These are phyloP conservation scores for Halcyon leucocephala DNA, from an alignment of 2,797 vertebrate species.

Conservation along the genomic window DNA sequence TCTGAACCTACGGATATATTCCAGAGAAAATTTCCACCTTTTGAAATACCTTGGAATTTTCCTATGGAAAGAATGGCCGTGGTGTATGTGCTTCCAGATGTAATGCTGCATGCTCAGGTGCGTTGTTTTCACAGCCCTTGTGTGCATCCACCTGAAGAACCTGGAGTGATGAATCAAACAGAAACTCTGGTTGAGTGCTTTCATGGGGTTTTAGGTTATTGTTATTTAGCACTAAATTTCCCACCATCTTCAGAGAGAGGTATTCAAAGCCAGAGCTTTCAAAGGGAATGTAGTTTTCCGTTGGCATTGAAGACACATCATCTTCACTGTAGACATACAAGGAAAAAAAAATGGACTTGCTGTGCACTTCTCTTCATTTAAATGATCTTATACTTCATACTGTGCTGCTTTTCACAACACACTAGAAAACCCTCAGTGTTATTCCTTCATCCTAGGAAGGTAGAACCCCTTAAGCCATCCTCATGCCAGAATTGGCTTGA, in stretches of 20 bases:
- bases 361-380: not conserved
- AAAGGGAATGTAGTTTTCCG: not conserved
- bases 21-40: not conserved
- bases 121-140: not conserved
- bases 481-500: not conserved
- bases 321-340: fast-evolving
- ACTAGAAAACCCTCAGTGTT: not conserved
- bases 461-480: not conserved
- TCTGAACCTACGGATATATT: not conserved
- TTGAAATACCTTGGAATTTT: not conserved
- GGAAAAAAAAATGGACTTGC: not conserved
- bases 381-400: not conserved
- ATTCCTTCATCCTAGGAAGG: not conserved
- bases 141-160: not conserved
- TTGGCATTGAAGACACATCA: not conserved
- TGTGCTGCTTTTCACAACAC: not conserved
- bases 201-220: not conserved
- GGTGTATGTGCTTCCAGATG: not conserved
- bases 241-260: not conserved
- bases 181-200: not conserved
- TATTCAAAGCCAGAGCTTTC: not conserved
- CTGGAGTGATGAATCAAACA: not conserved
- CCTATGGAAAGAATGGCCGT: not conserved
- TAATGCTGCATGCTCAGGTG: not conserved
- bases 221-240: not conserved